Evolutionary conservation across 1,140 invertebrate genomes (phyloP).

Genomic region (Macrosteles quadrilineatus): DNA sequence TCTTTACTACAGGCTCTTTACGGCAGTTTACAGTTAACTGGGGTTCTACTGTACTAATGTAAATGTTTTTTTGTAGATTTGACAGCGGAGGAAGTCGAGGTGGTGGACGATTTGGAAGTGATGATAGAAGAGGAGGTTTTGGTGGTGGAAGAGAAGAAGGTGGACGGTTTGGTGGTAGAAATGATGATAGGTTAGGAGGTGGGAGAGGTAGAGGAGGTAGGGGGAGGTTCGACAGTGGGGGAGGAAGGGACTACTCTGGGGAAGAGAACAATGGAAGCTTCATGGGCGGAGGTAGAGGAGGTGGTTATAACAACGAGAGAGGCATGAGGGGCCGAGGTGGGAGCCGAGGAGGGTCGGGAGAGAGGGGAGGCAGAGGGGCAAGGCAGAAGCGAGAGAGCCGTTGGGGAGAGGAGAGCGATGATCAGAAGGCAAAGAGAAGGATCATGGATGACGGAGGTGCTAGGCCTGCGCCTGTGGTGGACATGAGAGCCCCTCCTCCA

Average conservation of each 20-base stretch:
- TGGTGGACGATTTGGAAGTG: neutral
- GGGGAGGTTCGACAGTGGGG: neutral
- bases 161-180: conserved; percentile 26
- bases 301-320: neutral
- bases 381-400: neutral
- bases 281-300: conserved; percentile 1
- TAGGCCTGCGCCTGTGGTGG: conserved; percentile 14
- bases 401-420: conserved; percentile 17
- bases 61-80: too few species aligned
- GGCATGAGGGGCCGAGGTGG: neutral
- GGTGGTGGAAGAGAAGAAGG: conserved; percentile 22
- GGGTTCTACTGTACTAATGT: too few species aligned
- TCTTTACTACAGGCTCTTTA: neutral
- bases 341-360: neutral
- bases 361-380: neutral
- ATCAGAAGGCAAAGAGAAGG: neutral
- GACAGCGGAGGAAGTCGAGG: neutral
- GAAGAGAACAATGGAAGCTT: neutral
- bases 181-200: conserved; percentile 17
- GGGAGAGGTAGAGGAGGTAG: conserved; percentile 8
- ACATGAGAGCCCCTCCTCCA: neutral
- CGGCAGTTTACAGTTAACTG: too few species aligned
- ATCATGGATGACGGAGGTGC: neutral
- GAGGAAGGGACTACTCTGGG: neutral
- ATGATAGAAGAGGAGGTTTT: neutral